Base-by-base conservation (phyloP, 92 coral and sea anemone genomes). In the Porites lobata region DNA sequence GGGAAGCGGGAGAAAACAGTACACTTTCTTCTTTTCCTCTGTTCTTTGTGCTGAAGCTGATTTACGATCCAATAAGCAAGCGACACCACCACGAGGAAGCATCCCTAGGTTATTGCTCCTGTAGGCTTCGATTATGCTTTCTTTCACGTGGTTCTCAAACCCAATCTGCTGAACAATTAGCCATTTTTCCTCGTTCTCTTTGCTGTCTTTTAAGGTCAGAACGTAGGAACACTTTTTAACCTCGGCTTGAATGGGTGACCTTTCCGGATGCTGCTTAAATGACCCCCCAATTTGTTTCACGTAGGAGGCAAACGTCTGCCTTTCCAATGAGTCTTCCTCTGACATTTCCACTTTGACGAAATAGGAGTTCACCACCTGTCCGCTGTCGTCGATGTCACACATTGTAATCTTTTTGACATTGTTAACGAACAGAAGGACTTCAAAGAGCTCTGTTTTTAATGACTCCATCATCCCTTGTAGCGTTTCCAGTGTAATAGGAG, bases 51-150 rank as follows among this genome's bases (percentile, higher is more conserved):
- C 67, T 11, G 26, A 9, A 11, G 2, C 69, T 73, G 63, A 66
- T 5, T 38, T 81, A 26, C 58, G 22, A 59, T 82, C 69, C 18
- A 96, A 56, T 7, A 78, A 82, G 47, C 91, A 86, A 64, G 99
- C 99, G 18, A 93, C 91, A 26, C 99, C 99, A 15, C 98, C 99
- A 52, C 96, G 94, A 17, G 99, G 99, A 54, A 96, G 96, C 75
- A 96, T 87, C 69, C 98, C 96, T 53, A 94, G 87, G 14, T 93
- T 91, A 3, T 79, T 76, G 3, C 69, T 76, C 9, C 85, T 61
- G 69, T 76, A 87, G 3, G 98, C 96, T 50, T 76, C 29, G 11
- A 80, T 24, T 19, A 94, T 80, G 43, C 75, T 64, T 15, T 50
- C 24, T 51, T 72, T 19, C 20, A 73, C 85, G 0, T 38, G 1